A percentile compares a stretch with the other conserved stretches of the same genome.
These are phyloP conservation scores for Mylabris phalerata DNA, from an alignment of 1,140 invertebrate genomes.

Conservation along the genomic window DNA sequence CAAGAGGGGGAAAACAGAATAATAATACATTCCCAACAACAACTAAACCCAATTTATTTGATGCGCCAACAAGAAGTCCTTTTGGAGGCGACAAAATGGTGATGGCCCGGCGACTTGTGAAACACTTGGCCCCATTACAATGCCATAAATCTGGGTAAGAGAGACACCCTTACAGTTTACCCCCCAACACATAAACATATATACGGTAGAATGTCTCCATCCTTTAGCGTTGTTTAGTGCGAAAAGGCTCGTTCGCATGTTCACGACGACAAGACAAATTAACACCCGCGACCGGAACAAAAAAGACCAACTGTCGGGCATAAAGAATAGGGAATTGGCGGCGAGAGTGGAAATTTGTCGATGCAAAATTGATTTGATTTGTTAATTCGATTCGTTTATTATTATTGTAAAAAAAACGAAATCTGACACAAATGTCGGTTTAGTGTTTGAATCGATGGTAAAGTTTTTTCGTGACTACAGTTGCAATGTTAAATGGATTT, in stretches of 20 bases:
- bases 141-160: slow-evolving; percentile 39
- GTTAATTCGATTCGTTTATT: background rate
- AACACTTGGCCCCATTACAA: slow-evolving; percentile 44
- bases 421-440: background rate
- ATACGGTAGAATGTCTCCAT: slow-evolving; percentile 32
- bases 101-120: slow-evolving; percentile 40
- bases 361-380: background rate
- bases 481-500: slow-evolving; percentile 38
- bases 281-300: slow-evolving; percentile 1
- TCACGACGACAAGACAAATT: slow-evolving; percentile 30
- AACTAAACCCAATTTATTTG: slow-evolving; percentile 39
- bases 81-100: slow-evolving; percentile 39
- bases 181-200: background rate
- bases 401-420: background rate
- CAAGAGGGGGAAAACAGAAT: no score
- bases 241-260: slow-evolving; percentile 16
- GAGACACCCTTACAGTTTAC: slow-evolving; percentile 3
- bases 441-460: slow-evolving; percentile 26
- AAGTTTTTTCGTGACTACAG: slow-evolving; percentile 30
- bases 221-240: slow-evolving; percentile 10
- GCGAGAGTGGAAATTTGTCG: no score
- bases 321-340: no score
- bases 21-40: no score
- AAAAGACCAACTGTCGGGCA: background rate
- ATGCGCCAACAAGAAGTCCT: slow-evolving; percentile 34